Evolutionary conservation across 2,888 invertebrate species (phyloP), one percentile per base, ranked within the genome.

Genomic region (Pterobdella sp.): DNA sequence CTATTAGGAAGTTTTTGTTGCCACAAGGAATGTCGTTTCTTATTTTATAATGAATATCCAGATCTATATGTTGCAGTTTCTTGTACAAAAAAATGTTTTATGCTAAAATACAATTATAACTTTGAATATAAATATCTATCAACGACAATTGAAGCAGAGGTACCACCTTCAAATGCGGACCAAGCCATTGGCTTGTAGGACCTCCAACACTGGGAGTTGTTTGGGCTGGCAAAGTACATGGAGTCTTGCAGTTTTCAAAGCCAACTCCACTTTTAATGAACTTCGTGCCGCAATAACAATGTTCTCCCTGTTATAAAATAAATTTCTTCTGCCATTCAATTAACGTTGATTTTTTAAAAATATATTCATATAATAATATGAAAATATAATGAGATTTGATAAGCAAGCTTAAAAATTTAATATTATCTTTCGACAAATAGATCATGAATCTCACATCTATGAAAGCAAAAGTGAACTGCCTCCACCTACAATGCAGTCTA

Each of bases 391-490:
- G n/a, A n/a, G n/a, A n/a, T n/a, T n/a, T n/a, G n/a, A n/a, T n/a
- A n/a, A n/a, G n/a, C n/a, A n/a, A n/a, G n/a, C n/a, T n/a, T n/a
- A n/a, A n/a, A n/a, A n/a, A n/a, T n/a, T n/a, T n/a, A n/a, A n/a
- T n/a, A n/a, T n/a, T n/a, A n/a, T n/a, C n/a, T n/a, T n/a, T 60
- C 26, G 31, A 60, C 1, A 60, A 14, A 18, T 31, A 66, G 22
- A 26, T 26, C 22, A 34, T 14, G 4, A 29, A 35, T 68, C 63
- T 56, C 37, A 71, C 71, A 34, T 71, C 71, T n/a, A 71, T 52
- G n/a, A 71, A 18, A 18, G 71, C 56, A 32, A 60, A 71, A 10
- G 71, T 71, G 26, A 32, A 63, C 36, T 71, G 52, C 36, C 36
- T 71, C 32, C 32, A 18, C n/a, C 71, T 42, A 37, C 71, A 71